Evolutionary conservation across 2,888 invertebrate species (phyloP).

Genomic region (Linnaemya vulpina): DNA sequence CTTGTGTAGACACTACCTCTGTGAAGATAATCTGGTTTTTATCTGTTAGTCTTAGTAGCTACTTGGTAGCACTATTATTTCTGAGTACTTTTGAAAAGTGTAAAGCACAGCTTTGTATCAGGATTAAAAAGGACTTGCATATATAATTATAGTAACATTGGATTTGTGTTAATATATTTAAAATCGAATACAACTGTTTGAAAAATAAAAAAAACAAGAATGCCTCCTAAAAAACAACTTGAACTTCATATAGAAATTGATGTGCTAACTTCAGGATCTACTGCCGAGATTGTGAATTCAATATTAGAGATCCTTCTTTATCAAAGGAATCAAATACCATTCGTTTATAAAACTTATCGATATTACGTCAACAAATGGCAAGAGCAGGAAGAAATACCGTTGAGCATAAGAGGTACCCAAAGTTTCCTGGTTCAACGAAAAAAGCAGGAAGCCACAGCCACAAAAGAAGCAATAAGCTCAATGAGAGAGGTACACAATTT

Average conservation of each 20-base stretch:
- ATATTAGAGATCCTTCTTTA: conserved; percentile 80
- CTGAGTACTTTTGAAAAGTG: too few species aligned
- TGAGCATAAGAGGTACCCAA: not conserved
- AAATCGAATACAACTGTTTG: not conserved
- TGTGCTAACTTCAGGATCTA: conserved; percentile 77
- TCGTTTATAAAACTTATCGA: conserved; percentile 81
- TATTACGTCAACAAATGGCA: conserved; percentile 79
- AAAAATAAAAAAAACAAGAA: conserved; percentile 17
- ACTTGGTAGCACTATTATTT: too few species aligned
- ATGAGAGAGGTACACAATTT: conserved; percentile 77
- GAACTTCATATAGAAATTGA: conserved; percentile 78
- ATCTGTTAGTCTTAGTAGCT: too few species aligned
- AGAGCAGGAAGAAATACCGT: conserved; percentile 26
- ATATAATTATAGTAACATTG: too few species aligned
- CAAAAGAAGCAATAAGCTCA: conserved; percentile 77
- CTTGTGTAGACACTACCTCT: too few species aligned
- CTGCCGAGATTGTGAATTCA: conserved; percentile 77
- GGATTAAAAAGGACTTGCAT: too few species aligned
- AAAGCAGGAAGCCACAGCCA: conserved; percentile 76
- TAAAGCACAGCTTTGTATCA: too few species aligned
- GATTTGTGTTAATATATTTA: too few species aligned
- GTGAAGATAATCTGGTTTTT: too few species aligned
- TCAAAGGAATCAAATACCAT: conserved; percentile 82
- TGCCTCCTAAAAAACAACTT: conserved; percentile 73
- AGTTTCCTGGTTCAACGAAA: conserved; percentile 78